Percentiles rank a stretch among this genome's conserved stretches.
These are phyloP conservation scores for Hecatera dysodea DNA, from an alignment of 2,888 invertebrate species.

Conservation along the genomic window DNA sequence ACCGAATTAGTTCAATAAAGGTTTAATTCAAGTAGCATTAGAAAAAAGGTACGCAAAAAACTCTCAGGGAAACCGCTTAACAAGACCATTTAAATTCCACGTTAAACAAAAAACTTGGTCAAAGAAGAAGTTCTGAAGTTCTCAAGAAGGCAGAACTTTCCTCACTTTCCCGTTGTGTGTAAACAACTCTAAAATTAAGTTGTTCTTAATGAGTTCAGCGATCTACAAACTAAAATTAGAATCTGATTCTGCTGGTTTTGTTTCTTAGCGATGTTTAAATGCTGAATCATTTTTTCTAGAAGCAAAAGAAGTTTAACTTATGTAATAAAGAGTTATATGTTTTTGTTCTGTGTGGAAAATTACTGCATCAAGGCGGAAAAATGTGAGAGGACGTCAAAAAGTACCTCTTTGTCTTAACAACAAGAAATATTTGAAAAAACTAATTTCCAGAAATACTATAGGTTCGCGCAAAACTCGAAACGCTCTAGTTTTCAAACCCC, in stretches of 20 bases:
- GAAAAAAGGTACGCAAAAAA: slow-evolving; percentile 14
- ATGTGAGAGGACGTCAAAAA: no score
- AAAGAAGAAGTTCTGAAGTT: slow-evolving; percentile 49
- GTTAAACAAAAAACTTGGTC: slow-evolving; percentile 52
- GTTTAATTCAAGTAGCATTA: slow-evolving; percentile 10
- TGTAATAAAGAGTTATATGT: no score
- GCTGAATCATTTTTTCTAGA: slow-evolving; percentile 1
- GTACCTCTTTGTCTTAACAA: no score
- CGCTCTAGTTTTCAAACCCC: neutral
- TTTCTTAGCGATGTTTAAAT: slow-evolving; percentile 1
- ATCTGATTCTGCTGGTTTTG: slow-evolving; percentile 15
- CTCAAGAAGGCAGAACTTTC: slow-evolving; percentile 47
- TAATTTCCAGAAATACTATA: no score
- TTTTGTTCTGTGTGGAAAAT: no score
- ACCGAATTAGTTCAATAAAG: slow-evolving; percentile 5
- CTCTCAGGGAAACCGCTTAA: slow-evolving; percentile 40
- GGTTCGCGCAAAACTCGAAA: neutral
- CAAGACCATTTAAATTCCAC: slow-evolving; percentile 48
- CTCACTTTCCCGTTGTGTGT: slow-evolving; percentile 52
- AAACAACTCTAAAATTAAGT: slow-evolving; percentile 60
- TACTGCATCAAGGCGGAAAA: no score
- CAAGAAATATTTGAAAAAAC: no score
- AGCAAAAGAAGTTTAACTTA: neutral
- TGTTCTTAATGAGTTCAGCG: slow-evolving; percentile 55
- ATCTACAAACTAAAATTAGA: slow-evolving; percentile 40